Conservation (phyloP, 2,113 vertebrate species). For the Vicugna pacos region DNA sequence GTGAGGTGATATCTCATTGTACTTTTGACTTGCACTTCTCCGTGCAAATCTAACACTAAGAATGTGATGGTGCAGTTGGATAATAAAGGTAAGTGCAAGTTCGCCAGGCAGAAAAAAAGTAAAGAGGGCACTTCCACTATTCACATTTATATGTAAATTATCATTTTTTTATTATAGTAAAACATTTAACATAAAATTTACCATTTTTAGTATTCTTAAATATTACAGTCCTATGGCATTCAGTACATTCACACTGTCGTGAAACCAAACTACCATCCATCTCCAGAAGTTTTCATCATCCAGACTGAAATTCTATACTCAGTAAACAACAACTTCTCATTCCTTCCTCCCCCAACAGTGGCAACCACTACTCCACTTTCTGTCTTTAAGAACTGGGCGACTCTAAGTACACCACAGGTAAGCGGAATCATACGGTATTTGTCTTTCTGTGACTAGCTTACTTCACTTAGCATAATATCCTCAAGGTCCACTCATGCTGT, state of each 20-base stretch:
- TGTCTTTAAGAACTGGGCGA: neutral
- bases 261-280: neutral
- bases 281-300: neutral
- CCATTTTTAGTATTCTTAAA: neutral
- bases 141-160: neutral
- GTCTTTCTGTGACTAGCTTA: neutral
- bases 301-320: neutral
- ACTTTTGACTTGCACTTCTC: neutral
- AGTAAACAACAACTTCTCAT: neutral
- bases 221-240: neutral
- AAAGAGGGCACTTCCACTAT: neutral
- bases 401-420: neutral
- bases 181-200: neutral
- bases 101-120: neutral
- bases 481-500: neutral
- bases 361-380: neutral
- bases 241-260: neutral
- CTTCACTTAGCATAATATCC: neutral
- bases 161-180: neutral
- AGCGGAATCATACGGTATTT: neutral
- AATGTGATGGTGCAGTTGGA: neutral
- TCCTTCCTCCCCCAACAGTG: neutral
- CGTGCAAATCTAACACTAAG: neutral
- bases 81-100: neutral
- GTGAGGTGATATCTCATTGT: neutral